Evolutionary conservation across 2,888 invertebrate genomes (phyloP).

Genomic region (Rotaria sp.): DNA sequence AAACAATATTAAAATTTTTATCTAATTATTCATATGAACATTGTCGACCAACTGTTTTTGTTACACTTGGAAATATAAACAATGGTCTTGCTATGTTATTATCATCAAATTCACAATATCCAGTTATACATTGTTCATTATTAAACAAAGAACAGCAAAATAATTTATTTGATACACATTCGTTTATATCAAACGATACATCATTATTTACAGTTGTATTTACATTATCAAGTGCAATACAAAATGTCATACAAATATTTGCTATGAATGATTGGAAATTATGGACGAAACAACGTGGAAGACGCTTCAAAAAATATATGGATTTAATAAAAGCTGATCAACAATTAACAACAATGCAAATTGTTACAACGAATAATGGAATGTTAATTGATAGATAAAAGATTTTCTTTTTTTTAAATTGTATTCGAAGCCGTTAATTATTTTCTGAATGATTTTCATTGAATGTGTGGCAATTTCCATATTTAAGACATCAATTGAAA

Average conservation of each 20-base stretch:
- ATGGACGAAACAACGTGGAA: not conserved
- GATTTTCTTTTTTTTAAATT: not conserved
- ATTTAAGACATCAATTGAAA: not conserved
- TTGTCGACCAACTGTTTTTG: conserved; percentile 70
- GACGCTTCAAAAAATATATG: conserved; percentile 5
- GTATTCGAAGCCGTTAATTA: not conserved
- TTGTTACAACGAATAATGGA: not conserved
- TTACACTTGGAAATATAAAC: conserved; percentile 91
- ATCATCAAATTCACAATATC: conserved; percentile 81
- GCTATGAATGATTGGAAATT: conserved; percentile 28
- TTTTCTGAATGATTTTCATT: not conserved
- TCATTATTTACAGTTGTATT: not conserved
- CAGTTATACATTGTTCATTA: conserved; percentile 97
- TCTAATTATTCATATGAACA: not conserved
- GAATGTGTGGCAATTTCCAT: not conserved
- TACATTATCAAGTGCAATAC: not conserved
- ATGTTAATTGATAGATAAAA: not conserved
- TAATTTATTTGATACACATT: conserved; percentile 12
- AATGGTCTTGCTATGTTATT: conserved; percentile 93
- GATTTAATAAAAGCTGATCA: not conserved
- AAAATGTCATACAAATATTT: conserved; percentile 3
- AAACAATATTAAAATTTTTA: conserved; percentile 25
- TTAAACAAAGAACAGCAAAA: conserved; percentile 55
- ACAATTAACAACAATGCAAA: not conserved
- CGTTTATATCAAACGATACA: not conserved